Evolutionary conservation across 2,113 vertebrate species (phyloP).

Genomic region (Burhinus bistriatus): DNA sequence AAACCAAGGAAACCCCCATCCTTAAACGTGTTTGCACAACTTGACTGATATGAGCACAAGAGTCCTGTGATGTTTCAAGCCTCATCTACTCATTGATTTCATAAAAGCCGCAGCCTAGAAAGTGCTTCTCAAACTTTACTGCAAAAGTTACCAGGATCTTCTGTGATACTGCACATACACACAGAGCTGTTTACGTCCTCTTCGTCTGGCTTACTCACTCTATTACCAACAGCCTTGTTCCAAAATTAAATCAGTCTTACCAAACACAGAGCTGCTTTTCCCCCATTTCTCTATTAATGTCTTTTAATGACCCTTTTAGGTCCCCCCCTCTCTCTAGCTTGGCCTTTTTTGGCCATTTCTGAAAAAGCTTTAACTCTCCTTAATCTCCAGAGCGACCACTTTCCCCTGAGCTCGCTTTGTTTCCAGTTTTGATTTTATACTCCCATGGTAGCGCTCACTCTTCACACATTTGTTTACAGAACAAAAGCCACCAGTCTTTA

Average conservation of each 20-base stretch:
- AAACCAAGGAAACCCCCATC: not conserved
- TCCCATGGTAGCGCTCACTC: constrained; percentile 19
- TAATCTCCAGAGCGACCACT: constrained; percentile 11
- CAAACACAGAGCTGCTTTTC: not conserved
- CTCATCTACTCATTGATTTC: not conserved
- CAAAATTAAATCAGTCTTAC: constrained; percentile 29
- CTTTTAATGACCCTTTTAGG: not conserved
- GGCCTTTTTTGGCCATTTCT: constrained; percentile 9
- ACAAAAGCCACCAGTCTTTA: constrained; percentile 57
- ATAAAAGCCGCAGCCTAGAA: not conserved
- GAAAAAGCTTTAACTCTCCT: not conserved
- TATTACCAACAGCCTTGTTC: not conserved
- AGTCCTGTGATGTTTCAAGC: not conserved
- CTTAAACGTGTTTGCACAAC: not conserved
- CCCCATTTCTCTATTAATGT: not conserved
- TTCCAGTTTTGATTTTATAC: constrained; percentile 48
- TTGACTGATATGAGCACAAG: not conserved
- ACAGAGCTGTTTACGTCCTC: not conserved
- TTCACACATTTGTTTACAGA: constrained; percentile 59
- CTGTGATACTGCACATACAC: not conserved
- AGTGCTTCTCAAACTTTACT: not conserved
- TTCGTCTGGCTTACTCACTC: not conserved
- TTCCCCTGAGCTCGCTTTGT: constrained; percentile 16
- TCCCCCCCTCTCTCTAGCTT: not conserved
- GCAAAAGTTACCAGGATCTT: not conserved